Percentiles rank a stretch among this genome's conserved stretches.
These are phyloP conservation scores for Meriones psammophilus DNA, from an alignment of 2,797 vertebrate genomes.

Conservation along the genomic window DNA sequence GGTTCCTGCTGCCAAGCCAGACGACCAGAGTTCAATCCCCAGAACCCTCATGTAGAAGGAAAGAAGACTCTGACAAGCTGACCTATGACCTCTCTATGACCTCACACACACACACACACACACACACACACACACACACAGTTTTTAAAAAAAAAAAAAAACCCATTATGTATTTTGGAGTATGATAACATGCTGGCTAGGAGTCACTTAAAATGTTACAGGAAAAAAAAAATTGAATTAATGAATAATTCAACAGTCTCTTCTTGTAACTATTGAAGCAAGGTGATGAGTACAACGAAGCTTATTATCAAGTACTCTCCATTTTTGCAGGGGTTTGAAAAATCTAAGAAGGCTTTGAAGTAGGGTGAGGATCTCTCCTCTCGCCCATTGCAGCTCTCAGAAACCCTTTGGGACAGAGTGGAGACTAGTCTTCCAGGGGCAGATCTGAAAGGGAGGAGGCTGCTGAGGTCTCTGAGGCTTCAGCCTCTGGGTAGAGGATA, in stretches of 20 bases:
- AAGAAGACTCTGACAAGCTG: not conserved
- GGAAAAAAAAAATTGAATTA: not conserved
- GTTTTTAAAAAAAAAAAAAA: not conserved
- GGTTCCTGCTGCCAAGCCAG: not conserved
- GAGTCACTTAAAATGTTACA: conserved; percentile 54
- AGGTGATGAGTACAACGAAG: not conserved
- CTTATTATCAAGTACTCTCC: not conserved
- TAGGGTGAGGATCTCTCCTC: not conserved
- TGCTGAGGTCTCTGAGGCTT: not conserved
- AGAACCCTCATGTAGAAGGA: not conserved
- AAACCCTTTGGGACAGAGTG: not conserved
- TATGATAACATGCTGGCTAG: not conserved
- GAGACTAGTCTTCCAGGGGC: not conserved
- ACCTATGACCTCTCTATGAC: not conserved
- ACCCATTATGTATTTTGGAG: not conserved
- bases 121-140: not conserved
- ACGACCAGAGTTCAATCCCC: not conserved
- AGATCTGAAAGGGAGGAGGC: not conserved
- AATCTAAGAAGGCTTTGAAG: not conserved
- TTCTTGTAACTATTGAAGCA: not conserved
- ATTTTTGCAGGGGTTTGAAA: not conserved
- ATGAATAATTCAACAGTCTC: not conserved
- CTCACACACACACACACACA: not conserved
- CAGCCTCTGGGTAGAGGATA: not conserved
- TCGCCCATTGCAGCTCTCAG: not conserved